These are phyloP conservation scores for Cyphomyrus plagiostoma DNA, from an alignment of 2,113 vertebrate species.

Conservation along the genomic window DNA sequence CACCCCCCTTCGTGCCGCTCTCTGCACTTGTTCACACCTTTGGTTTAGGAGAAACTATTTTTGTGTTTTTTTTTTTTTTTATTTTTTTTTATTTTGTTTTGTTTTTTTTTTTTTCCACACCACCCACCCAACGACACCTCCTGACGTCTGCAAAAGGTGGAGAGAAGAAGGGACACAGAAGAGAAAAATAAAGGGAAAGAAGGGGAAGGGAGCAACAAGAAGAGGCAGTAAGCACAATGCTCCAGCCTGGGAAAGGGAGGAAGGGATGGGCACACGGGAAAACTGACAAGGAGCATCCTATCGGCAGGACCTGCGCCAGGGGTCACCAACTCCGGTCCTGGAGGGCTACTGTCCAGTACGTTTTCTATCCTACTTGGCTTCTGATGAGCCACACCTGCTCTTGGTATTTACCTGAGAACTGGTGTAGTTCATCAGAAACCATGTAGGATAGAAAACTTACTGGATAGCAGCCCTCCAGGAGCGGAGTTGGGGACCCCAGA, in stretches of 20 bases:
- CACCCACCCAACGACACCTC: slow-evolving; percentile 60
- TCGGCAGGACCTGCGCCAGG: not conserved
- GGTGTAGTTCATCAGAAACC: too few species aligned
- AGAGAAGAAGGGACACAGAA: slow-evolving; percentile 49
- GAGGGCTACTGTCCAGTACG: too few species aligned
- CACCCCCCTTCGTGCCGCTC: slow-evolving; percentile 50
- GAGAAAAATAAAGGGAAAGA: slow-evolving; percentile 29
- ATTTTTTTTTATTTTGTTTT: not conserved
- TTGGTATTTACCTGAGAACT: too few species aligned
- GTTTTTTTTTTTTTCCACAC: slow-evolving; percentile 28
- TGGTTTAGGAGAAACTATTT: slow-evolving; percentile 11
- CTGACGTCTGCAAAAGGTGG: slow-evolving; percentile 66
- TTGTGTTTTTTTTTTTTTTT: not conserved
- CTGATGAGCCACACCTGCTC: too few species aligned
- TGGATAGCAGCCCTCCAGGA: too few species aligned
- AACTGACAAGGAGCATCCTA: not conserved
- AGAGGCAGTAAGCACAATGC: slow-evolving; percentile 54
- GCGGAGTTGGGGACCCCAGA: too few species aligned
- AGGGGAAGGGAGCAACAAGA: slow-evolving; percentile 52
- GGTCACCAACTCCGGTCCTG: too few species aligned
- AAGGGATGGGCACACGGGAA: slow-evolving; percentile 18
- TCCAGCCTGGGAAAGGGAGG: slow-evolving; percentile 38
- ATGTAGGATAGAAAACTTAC: too few species aligned
- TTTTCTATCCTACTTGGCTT: too few species aligned
- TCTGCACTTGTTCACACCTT: slow-evolving; percentile 4